Conservation (phyloP, 1,140 invertebrate species). For the Semibalanus balanoides region DNA sequence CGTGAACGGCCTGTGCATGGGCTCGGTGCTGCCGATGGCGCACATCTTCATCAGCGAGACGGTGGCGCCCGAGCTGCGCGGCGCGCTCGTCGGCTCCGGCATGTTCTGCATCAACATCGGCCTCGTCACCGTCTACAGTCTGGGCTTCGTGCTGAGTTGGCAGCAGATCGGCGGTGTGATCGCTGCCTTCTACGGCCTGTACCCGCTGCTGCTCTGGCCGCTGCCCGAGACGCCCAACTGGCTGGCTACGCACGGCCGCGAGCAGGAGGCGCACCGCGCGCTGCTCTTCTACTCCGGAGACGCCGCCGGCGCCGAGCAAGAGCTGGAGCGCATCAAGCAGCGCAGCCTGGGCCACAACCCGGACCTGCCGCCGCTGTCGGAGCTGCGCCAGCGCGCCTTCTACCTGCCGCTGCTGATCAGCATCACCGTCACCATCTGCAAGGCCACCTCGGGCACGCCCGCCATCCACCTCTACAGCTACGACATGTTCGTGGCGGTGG, state of each 20-base stretch:
- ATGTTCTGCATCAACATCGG: conserved; percentile 1
- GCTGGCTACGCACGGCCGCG: background rate
- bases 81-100: background rate
- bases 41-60: conserved; percentile 5
- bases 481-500: background rate
- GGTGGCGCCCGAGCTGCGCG: conserved; percentile 4
- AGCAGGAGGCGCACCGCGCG: background rate
- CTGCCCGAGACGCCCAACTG: conserved; percentile 6
- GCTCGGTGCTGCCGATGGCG: conserved; percentile 1
- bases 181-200: background rate
- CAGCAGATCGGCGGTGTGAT: conserved; percentile 5
- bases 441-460: background rate
- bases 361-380: background rate
- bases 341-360: background rate
- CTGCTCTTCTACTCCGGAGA: background rate
- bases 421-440: background rate
- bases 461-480: conserved; percentile 5
- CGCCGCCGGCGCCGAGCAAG: background rate
- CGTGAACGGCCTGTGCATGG: background rate
- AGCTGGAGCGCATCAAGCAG: background rate
- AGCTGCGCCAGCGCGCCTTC: background rate
- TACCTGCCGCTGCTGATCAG: background rate
- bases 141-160: background rate
- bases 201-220: background rate
- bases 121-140: background rate